phyloP scores from a whole-genome alignment of 37 sponge, comb jelly and placozoan genomes.

The Tethya wilhelma region DNA sequence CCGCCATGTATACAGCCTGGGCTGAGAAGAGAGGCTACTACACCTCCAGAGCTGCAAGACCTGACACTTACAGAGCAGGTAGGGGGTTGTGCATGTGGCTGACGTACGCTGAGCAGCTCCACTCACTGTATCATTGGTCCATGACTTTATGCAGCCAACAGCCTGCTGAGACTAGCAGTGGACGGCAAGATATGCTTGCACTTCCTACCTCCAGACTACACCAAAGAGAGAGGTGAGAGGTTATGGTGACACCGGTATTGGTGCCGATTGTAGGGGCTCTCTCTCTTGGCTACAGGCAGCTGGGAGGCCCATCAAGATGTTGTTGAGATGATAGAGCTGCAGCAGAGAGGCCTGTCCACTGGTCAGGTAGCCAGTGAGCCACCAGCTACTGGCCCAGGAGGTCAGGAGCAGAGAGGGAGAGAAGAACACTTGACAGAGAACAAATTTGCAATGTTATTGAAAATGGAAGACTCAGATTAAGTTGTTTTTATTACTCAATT shows the following conservation, averaged over 20 bases:
- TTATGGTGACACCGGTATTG: not conserved
- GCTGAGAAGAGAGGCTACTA: conserved; percentile 80
- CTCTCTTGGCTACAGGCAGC: conserved; percentile 9
- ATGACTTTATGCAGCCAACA: conserved; percentile 72
- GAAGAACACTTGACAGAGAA: too few species aligned
- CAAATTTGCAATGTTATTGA: too few species aligned
- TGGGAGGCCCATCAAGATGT: conserved; percentile 75
- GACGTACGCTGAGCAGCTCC: not conserved
- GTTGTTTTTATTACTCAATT: too few species aligned
- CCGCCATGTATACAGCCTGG: conserved; percentile 74
- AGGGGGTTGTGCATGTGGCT: not conserved
- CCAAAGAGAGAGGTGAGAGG: conserved; percentile 60
- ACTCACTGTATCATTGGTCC: not conserved
- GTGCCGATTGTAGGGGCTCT: not conserved
- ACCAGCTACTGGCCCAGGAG: too few species aligned
- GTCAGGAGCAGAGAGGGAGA: too few species aligned
- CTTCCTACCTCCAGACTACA: conserved; percentile 85
- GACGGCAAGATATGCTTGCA: conserved; percentile 88
- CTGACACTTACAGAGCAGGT: conserved; percentile 96
- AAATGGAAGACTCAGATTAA: too few species aligned
- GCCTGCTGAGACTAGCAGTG: conserved; percentile 85
- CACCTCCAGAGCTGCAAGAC: conserved; percentile 90
- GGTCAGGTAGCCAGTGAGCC: too few species aligned
- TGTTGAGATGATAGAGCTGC: conserved; percentile 57
- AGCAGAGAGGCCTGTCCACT: conserved; percentile 29